These are phyloP conservation scores for Casuarius casuarius DNA, from an alignment of 2,113 vertebrate genomes.

Conservation along the genomic window DNA sequence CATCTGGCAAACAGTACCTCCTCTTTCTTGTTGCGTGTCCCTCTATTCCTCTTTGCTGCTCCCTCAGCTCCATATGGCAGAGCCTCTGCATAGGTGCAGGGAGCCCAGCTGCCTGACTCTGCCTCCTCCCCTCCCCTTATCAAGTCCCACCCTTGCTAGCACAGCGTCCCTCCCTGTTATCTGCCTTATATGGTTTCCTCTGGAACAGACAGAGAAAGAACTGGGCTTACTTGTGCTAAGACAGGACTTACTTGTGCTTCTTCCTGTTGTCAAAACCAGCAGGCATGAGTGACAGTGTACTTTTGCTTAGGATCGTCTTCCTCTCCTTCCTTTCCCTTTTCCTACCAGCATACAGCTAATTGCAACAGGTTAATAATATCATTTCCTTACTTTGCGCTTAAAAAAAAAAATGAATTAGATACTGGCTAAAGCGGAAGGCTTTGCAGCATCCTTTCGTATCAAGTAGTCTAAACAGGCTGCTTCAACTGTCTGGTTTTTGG, in stretches of 20 bases:
- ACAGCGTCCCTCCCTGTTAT: slow-evolving; percentile 45
- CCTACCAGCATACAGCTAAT: background rate
- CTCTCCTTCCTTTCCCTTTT: background rate
- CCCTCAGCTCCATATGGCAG: background rate
- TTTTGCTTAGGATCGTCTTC: background rate
- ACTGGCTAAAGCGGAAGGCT: background rate
- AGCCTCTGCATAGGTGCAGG: background rate
- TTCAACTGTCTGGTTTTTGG: background rate
- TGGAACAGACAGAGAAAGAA: background rate
- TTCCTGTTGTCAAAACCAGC: background rate
- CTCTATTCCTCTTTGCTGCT: background rate
- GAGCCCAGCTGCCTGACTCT: background rate
- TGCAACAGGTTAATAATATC: background rate
- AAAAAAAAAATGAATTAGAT: background rate
- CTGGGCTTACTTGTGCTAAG: background rate
- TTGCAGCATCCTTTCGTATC: background rate
- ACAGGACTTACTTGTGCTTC: background rate
- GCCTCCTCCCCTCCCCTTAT: background rate
- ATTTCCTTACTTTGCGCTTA: background rate
- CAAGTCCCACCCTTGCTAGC: slow-evolving; percentile 1
- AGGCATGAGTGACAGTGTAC: background rate
- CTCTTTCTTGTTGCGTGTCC: background rate
- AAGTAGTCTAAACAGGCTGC: background rate
- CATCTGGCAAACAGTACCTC: slow-evolving; percentile 14
- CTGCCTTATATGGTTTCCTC: slow-evolving; percentile 31